Base-by-base conservation (phyloP, 2,888 invertebrate genomes). In the Perizoma affinitatum region DNA sequence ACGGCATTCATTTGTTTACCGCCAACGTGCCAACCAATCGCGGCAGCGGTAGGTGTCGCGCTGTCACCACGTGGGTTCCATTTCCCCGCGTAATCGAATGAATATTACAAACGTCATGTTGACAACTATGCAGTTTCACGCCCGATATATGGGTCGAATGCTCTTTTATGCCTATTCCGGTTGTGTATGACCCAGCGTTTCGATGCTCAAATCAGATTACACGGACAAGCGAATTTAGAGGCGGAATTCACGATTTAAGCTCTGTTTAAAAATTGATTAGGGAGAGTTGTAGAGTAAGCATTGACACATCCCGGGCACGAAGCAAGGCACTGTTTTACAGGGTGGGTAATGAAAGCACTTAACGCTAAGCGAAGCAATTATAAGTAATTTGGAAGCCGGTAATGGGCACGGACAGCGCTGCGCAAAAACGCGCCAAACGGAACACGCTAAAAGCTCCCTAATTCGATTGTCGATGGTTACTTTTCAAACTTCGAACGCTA, bases 351-450 rank as follows among this genome's bases (percentile, higher is more conserved):
- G 90, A 91, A 90, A 92, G 92, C 92, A 91, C 92, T 92, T 90
- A 90, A 82, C 88, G 84, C 82, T 90, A 90, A 92, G 88, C 90
- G 92, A 91, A 90, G 88, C 90, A 91, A 92, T 92, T 91, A 92
- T 90, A 90, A 91, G 88, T 90, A 88, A 90, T 92, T 92, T 89
- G 85, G 84, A 82, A 79, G 82, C 86, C 65, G 76, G 84, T 92
- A 91, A 92, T 90, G 88, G 89, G 84, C 84, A 86, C 86, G 90
- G 92, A 90, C 91, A 86, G 87, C 86, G 85, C 84, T 77, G 90
- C 86, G 90, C 90, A 90, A 92, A 92, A 92, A 93, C 93, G 86
- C 85, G 88, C 82, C 79, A 84, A 88, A 87, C 86, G 82, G 80
- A 84, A 86, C 86, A 87, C 88, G 89, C 88, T 91, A 91, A 92